Percentiles rank a stretch among this genome's conserved stretches.
These are phyloP conservation scores for Crotalus helleri DNA, from an alignment of 2,113 vertebrate genomes.

Conservation along the genomic window DNA sequence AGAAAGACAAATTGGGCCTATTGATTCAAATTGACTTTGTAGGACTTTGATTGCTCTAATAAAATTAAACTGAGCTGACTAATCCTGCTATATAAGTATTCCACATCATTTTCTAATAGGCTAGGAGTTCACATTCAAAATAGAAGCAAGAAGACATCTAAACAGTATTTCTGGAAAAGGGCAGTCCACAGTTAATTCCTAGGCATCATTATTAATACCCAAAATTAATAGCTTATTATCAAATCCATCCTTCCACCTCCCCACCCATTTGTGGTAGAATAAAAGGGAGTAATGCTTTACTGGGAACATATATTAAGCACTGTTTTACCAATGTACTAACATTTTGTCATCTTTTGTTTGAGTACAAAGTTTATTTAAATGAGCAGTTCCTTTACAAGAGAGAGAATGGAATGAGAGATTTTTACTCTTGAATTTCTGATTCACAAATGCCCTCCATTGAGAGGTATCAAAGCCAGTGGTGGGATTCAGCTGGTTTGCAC, in stretches of 20 bases:
- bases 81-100: neutral
- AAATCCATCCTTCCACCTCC: neutral
- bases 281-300: neutral
- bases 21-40: neutral
- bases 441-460: neutral
- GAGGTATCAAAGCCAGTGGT: neutral
- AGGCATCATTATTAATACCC: neutral
- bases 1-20: neutral
- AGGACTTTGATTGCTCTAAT: neutral
- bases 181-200: constrained; percentile 10
- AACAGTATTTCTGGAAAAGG: neutral
- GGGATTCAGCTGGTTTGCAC: too few relatives aligned
- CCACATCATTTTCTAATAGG: neutral
- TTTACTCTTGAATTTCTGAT: neutral
- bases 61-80: neutral
- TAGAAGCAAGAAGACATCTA: neutral
- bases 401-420: neutral
- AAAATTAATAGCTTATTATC: neutral
- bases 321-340: neutral
- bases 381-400: neutral
- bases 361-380: constrained; percentile 15
- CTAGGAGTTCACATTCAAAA: neutral
- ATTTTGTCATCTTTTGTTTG: constrained; percentile 7
- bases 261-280: neutral
- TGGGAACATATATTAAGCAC: neutral